Evolutionary conservation across 2,797 vertebrate species (phyloP).

Genomic region (Danionella dracula): DNA sequence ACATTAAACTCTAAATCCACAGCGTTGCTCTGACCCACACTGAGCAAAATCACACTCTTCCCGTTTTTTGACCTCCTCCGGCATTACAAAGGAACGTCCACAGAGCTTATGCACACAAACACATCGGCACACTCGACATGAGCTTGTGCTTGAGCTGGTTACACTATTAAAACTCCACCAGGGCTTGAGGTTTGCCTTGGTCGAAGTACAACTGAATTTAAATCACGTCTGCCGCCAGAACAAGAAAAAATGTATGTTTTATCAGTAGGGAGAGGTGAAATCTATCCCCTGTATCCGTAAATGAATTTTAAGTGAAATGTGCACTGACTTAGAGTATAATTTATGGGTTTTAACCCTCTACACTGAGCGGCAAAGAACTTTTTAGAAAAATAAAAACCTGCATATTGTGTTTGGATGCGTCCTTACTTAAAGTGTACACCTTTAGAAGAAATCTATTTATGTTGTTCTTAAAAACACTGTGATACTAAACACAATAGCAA

Average conservation of each 20-base stretch:
- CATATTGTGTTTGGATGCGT: too few species aligned
- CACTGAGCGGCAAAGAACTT: too few species aligned
- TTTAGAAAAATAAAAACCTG: too few species aligned
- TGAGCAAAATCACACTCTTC: constrained; percentile 2
- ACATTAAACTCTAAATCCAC: constrained; percentile 1
- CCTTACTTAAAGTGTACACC: too few species aligned
- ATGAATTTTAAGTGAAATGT: too few species aligned
- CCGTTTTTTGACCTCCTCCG: constrained; percentile 5
- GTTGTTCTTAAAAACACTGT: too few species aligned
- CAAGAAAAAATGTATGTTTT: background rate
- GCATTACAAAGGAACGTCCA: constrained; percentile 8
- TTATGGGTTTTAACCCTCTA: too few species aligned
- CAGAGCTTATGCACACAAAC: constrained; percentile 11
- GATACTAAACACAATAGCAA: too few species aligned
- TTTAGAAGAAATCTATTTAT: too few species aligned
- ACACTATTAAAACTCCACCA: constrained; percentile 3
- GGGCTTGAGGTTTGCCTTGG: background rate
- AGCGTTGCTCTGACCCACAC: background rate
- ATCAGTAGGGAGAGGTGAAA: too few species aligned
- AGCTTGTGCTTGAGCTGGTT: constrained; percentile 17
- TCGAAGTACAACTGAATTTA: constrained; percentile 15
- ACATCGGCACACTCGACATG: background rate
- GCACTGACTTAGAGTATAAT: too few species aligned
- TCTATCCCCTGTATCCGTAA: too few species aligned
- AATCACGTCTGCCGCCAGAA: background rate